Evolutionary conservation across 1,140 invertebrate species (phyloP), one percentile per base, ranked within the genome.

Genomic region (Heterodera carotae): DNA sequence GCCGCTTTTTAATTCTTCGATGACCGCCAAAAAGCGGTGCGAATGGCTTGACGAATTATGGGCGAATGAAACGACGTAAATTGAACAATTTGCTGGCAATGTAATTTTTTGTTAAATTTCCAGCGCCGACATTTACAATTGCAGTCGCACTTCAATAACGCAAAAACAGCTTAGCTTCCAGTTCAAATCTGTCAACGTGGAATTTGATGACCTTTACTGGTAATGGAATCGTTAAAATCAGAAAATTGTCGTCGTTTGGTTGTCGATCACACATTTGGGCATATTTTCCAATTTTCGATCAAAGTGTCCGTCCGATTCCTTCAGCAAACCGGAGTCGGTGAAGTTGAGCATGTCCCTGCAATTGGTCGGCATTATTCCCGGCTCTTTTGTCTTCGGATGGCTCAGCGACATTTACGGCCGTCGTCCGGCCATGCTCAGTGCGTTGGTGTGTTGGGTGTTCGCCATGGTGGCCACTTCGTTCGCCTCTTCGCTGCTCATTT

Each of bases 381-480:
- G 76, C n/a, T 78, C 76, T 3, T 60, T 78, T 12, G 27, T 78
- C 34, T 74, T 74, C 59, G 76, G 76, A 5, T 62, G 69, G 27
- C 74, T 75, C 39, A 68, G 60, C 33, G 76, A 78, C 22, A n/a
- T 22, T 34, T 78, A 76, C 56, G 76, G 76, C 8, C 22, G 76
- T 60, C 72, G 69, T 27, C 69, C 60, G 2, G 34, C 69, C 22
- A 80, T 83, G 83, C n/a, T 84, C 4, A 67, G 71, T 18, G 80
- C 80, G 25, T n/a, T 83, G 8, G 25, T 76, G 4, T 36, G 39
- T n/a, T 84, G 83, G 62, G 60, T 83, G n/a, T 31, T 69, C 25
- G 64, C 27, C 27, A 82, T 84, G 80, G 18, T 84, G 15, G 80
- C 68, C 34, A 56, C 80, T 22, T 85, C 80, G 4, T 83, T 83